Base-by-base conservation (phyloP, 2,113 vertebrate species). In the Mohoua ochrocephala region DNA sequence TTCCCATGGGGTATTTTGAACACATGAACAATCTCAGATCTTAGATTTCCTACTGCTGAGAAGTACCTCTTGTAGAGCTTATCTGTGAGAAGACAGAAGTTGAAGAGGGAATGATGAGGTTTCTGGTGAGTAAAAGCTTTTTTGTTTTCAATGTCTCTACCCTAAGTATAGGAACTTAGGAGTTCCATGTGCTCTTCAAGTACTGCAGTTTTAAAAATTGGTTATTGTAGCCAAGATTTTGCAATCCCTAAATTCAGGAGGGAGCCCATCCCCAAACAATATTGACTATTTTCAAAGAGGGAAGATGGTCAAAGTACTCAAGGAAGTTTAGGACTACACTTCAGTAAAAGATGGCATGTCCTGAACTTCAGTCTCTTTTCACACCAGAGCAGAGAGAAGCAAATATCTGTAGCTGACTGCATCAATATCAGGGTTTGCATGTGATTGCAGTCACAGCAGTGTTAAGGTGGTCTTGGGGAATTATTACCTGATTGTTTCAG, bases 221-320 rank as follows among this genome's bases (percentile, higher is more conserved):
- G 5, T 47, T 83, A 42, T 50, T 61, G 27, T 8, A 84, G 49
- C 14, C 27, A 24, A 14, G 33, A 53, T 63, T 80, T 85, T 59
- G 44, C 42, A 86, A 23, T 56, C 41, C 16, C 33, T 44, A 73
- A 31, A 23, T 52, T 57, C 39, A 84, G 54, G 16, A 39, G 6
- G 6, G 45, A 39, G 2, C 12, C 11, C 17, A 49, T 9, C 28
- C 11, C 35, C 30, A 53, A 33, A 56, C 5, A 69, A 23, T 15
- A 57, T 9, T 39, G 80, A 7, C 17, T 33, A 13, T 14, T 73
- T 83, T 54, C 15, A 59, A 41, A 96, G 39, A 52, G 16, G 15
- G 18, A 89, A 35, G 22, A 60, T 0, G 0, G 75, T 54, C 50
- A 59, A 0, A 26, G 31, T 91, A 61, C 8, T 22, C 23, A 30